A percentile compares a stretch with the other conserved stretches of the same genome.
These are phyloP conservation scores for Synanthedon andrenaeformis DNA, from an alignment of 2,888 invertebrate genomes.

Conservation along the genomic window DNA sequence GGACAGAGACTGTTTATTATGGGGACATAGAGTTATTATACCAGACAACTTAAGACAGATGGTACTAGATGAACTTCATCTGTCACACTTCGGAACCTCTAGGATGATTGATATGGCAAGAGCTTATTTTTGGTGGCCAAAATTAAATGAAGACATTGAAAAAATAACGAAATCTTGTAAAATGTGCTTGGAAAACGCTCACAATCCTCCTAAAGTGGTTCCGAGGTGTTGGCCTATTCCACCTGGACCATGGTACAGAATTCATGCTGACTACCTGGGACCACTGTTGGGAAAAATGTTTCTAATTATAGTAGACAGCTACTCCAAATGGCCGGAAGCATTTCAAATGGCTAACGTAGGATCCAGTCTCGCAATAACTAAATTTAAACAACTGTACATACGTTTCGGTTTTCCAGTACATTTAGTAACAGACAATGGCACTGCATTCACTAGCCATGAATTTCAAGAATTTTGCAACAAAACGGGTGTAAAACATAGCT, in stretches of 20 bases:
- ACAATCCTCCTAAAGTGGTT: too few relatives aligned
- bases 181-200: constrained; percentile 1
- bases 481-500: too few relatives aligned
- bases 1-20: too few relatives aligned
- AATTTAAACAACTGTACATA: constrained; percentile 6
- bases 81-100: constrained; percentile 6
- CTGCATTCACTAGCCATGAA: constrained; percentile 5
- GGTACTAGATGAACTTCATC: constrained; percentile 2
- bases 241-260: constrained; percentile 3
- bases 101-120: constrained; percentile 6
- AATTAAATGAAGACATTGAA: constrained; percentile 4
- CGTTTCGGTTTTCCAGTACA: constrained; percentile 4
- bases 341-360: not conserved
- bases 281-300: constrained; percentile 5
- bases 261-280: constrained; percentile 8
- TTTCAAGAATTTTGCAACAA: too few relatives aligned
- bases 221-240: constrained; percentile 4
- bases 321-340: constrained; percentile 7
- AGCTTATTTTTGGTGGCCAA: constrained; percentile 10
- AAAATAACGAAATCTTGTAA: constrained; percentile 2
- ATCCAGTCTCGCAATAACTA: not conserved
- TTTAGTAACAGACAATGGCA: constrained; percentile 7
- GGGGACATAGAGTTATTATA: too few relatives aligned
- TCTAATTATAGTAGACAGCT: constrained; percentile 5
- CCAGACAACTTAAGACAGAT: too few relatives aligned